Conservation (phyloP, 2,888 invertebrate genomes). For the Noctua pronuba region DNA sequence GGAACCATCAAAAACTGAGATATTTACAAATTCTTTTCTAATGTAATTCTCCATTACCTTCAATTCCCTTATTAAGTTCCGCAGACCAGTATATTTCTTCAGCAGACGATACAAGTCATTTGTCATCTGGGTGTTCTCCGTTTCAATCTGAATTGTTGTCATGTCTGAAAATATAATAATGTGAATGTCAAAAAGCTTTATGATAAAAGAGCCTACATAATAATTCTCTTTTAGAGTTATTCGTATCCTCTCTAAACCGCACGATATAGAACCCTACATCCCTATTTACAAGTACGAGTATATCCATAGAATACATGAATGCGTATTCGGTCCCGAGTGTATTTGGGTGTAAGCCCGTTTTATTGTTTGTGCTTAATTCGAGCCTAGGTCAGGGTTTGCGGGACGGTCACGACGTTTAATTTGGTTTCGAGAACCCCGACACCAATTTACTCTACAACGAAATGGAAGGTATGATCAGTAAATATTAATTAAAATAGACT, state of each 20-base stretch:
- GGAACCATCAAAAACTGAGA: background rate
- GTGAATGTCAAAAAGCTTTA: slow-evolving; percentile 7
- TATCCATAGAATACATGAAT: slow-evolving; percentile 43
- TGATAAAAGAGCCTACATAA: background rate
- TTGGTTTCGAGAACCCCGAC: slow-evolving; percentile 69
- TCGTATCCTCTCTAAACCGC: background rate
- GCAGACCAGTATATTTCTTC: slow-evolving; percentile 97
- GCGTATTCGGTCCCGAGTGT: slow-evolving; percentile 40
- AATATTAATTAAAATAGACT: slow-evolving; percentile 47
- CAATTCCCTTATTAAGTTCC: slow-evolving; percentile 96
- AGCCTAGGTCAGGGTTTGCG: slow-evolving; percentile 70
- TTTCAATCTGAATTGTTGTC: slow-evolving; percentile 97
- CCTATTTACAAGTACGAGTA: slow-evolving; percentile 17
- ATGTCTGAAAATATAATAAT: slow-evolving; percentile 92
- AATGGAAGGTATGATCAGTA: slow-evolving; percentile 63
- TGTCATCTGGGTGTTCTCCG: slow-evolving; percentile 98
- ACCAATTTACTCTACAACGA: slow-evolving; percentile 69
- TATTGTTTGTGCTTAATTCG: slow-evolving; percentile 77
- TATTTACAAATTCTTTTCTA: background rate
- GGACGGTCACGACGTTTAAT: slow-evolving; percentile 71
- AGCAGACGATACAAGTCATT: slow-evolving; percentile 97
- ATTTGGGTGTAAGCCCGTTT: slow-evolving; percentile 72
- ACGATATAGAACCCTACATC: background rate
- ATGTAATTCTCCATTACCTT: slow-evolving; percentile 91
- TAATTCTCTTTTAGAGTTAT: background rate